Base-by-base conservation (phyloP, 1,140 invertebrate genomes). In the Formica selysi region DNA sequence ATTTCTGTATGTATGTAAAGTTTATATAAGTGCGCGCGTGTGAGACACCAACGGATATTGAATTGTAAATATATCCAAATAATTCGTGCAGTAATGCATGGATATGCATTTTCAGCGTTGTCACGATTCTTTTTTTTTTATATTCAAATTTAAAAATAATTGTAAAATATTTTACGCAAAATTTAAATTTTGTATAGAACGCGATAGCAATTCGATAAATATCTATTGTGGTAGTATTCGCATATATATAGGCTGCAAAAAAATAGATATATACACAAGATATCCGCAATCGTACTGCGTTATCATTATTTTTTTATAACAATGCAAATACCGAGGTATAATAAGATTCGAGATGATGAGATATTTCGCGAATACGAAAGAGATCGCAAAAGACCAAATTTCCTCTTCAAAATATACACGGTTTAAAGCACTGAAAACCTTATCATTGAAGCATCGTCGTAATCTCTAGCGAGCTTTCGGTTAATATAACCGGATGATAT, bases 271-370 rank as follows among this genome's bases (percentile, higher is more conserved):
- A 7, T 48, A 11, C n/a, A 16, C 10, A 16, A 32, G 36, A 22
- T 22, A 22, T 32, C 22, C 36, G 59, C 76, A 57, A 16, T 41
- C 5, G 61, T 19, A 36, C 11, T 6, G 26, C 36, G 32, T 59
- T 85, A 88, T 88, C 57, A 67, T 44, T 5, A 51, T 51, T 79
- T 65, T 86, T 86, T 57, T 54, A 54, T 80, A 88, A 88, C 74
- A 54, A 71, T 67, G 73, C n/a, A 54, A 44, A 51, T 36, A 87
- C 61, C 87, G 1, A 48, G 44, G 3, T 44, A 51, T 51, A 86
- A 88, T 89, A 89, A 88, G 22, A 62, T 19, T n/a, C 19, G n/a
- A 54, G 51, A 32, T 26, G 19, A 26, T 26, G 16, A 76, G 51
- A 65, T 57, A n/a, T 61, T 19, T 51, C 61, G 36, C 67, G 38